Conservation (phyloP, 2,797 vertebrate genomes). For the Rhynchotus rufescens region DNA sequence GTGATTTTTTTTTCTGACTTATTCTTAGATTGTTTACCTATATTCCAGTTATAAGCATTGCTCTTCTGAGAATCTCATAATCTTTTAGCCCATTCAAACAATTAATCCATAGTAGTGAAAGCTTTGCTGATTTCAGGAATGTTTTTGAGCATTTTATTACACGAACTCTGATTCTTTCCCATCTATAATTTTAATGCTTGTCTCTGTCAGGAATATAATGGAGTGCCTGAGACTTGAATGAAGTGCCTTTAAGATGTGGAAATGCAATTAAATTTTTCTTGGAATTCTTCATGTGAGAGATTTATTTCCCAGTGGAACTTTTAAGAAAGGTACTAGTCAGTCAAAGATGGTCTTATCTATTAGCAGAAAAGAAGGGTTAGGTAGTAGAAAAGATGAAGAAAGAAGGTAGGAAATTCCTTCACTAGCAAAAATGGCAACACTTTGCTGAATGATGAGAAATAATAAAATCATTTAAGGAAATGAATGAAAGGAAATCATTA, state of each 20-base stretch:
- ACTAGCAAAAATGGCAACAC: background rate
- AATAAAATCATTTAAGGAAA: background rate
- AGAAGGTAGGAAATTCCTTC: background rate
- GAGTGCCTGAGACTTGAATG: background rate
- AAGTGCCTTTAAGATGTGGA: background rate
- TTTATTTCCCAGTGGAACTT: background rate
- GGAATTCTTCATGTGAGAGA: background rate
- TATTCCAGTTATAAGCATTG: background rate
- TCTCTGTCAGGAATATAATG: background rate
- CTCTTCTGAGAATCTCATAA: background rate
- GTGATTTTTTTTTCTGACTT: background rate
- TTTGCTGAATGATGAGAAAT: background rate
- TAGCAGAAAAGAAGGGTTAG: background rate
- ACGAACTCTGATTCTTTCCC: background rate
- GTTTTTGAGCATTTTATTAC: background rate
- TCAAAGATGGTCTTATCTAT: background rate
- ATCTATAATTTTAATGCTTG: background rate
- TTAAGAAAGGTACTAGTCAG: background rate
- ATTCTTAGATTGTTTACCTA: background rate
- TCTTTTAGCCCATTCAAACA: background rate
- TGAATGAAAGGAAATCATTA: too few relatives aligned
- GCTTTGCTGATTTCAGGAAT: background rate
- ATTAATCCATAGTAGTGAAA: background rate
- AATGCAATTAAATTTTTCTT: background rate
- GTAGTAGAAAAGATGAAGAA: background rate